Percentiles rank a stretch among this genome's conserved stretches.
phyloP scores from a whole-genome alignment of 2,888 invertebrate genomes.

The Morinoia aosen region DNA sequence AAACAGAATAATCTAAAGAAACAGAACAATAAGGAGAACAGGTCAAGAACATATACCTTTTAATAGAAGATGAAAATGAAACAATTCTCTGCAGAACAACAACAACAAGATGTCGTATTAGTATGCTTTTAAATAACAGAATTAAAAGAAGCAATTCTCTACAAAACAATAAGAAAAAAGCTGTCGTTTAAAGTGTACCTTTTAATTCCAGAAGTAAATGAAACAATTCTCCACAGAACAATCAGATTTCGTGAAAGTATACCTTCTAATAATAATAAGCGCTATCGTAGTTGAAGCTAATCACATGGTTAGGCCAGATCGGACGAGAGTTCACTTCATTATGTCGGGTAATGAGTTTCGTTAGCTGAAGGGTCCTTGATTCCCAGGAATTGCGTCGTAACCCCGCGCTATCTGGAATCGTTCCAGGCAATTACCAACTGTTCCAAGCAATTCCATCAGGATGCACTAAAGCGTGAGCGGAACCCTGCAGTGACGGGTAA shows the following conservation, averaged over 20 bases:
- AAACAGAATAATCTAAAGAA: too few species aligned
- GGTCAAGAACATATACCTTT: too few species aligned
- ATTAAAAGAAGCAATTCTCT: too few species aligned
- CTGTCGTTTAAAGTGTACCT: too few species aligned
- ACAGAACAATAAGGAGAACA: too few species aligned
- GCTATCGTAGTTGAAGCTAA: not conserved
- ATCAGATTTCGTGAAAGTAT: not conserved
- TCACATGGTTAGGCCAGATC: not conserved
- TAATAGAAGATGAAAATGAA: not conserved
- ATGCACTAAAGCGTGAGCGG: conserved; percentile 28
- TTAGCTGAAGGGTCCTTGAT: not conserved
- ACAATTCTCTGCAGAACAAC: not conserved
- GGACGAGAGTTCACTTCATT: conserved; percentile 21
- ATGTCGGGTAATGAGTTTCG: conserved; percentile 20
- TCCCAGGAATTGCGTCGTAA: conserved; percentile 27
- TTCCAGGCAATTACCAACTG: conserved; percentile 50
- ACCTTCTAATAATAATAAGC: not conserved
- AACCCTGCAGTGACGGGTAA: not conserved
- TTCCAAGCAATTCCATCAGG: conserved; percentile 47
- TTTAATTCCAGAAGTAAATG: not conserved
- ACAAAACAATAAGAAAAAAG: too few species aligned
- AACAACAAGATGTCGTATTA: too few species aligned
- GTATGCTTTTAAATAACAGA: too few species aligned
- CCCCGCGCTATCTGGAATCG: conserved; percentile 38
- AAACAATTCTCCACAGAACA: not conserved